phyloP scores from a whole-genome alignment of 64 coral and sea anemone species.

The Actinia tenebrosa region DNA sequence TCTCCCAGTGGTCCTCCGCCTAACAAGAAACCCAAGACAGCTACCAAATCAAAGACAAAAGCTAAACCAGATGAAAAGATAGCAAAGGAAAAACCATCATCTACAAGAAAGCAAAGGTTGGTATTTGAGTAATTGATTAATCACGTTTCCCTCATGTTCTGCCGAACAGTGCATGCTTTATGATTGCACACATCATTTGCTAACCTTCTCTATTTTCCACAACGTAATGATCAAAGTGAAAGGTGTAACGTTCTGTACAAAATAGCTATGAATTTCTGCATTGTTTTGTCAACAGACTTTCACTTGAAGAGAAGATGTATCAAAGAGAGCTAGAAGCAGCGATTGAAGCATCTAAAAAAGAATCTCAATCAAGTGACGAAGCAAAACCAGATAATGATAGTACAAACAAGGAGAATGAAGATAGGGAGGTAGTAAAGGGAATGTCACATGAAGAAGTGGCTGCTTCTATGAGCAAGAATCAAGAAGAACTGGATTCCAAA shows the following conservation, averaged over 20 bases:
- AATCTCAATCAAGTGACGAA: constrained; percentile 49
- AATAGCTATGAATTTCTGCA: background rate
- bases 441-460: constrained; percentile 11
- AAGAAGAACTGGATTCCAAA: constrained; percentile 7
- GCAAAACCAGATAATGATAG: constrained; percentile 14
- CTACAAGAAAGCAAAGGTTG: constrained; percentile 57
- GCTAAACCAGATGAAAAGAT: constrained; percentile 52
- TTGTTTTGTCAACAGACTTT: constrained; percentile 31
- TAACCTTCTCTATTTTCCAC: no score
- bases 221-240: no score
- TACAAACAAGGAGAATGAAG: constrained; percentile 20
- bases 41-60: constrained; percentile 41
- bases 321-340: constrained; percentile 83
- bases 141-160: no score
- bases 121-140: background rate
- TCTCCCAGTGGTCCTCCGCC: constrained; percentile 25
- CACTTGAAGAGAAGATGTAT: constrained; percentile 86
- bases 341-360: constrained; percentile 68
- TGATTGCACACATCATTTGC: no score
- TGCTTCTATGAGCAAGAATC: constrained; percentile 21
- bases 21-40: constrained; percentile 51
- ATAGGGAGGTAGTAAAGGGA: constrained; percentile 5
- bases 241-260: background rate
- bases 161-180: no score
- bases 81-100: constrained; percentile 20